phyloP scores from a whole-genome alignment of 2,113 vertebrate species.

The Psittacus erithacus region DNA sequence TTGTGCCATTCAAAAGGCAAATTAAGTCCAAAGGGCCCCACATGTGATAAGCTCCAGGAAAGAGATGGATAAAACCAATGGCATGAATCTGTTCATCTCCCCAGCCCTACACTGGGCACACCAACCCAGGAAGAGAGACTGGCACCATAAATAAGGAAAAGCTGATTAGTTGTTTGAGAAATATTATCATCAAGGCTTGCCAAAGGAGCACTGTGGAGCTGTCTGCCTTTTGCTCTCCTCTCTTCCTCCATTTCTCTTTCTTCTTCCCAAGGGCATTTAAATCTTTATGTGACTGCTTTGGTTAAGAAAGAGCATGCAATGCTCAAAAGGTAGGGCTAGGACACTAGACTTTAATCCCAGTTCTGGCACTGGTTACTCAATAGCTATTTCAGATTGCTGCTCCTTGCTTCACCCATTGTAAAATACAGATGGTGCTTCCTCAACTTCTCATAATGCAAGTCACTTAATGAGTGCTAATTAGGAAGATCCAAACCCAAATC shows the following conservation, averaged over 20 bases:
- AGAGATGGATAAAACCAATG: background rate
- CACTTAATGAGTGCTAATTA: background rate
- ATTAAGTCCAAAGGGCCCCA: background rate
- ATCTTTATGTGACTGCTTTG: background rate
- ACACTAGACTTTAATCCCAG: background rate
- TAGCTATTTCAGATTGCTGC: background rate
- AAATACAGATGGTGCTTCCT: slow-evolving; percentile 7
- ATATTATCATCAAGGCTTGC: background rate
- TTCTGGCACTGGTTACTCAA: background rate
- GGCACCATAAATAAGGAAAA: background rate
- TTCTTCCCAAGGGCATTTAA: background rate
- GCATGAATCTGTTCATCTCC: background rate
- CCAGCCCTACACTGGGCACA: background rate
- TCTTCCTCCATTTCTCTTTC: background rate
- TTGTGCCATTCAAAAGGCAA: background rate
- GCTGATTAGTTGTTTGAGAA: background rate
- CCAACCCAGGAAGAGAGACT: background rate
- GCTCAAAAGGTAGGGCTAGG: background rate
- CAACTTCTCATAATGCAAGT: background rate
- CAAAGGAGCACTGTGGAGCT: background rate
- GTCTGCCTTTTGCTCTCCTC: background rate
- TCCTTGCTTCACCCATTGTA: background rate
- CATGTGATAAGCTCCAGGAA: background rate
- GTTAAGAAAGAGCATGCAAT: background rate
- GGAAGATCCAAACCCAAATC: background rate